Base-by-base conservation (phyloP, 2,888 invertebrate genomes). In the Meghimatium bilineatum region DNA sequence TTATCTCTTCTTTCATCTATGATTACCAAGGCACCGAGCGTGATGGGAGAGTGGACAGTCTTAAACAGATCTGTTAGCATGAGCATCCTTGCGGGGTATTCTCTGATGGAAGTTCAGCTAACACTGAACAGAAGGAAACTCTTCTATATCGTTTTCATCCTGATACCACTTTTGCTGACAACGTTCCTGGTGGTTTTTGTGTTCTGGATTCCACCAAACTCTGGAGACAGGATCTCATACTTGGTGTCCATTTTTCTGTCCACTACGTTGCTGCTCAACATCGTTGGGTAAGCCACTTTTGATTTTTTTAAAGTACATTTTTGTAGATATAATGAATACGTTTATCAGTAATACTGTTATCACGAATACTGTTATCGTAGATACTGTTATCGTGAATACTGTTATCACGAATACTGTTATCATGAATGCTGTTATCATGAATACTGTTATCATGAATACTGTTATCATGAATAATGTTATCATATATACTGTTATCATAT, bases 41-140 rank as follows among this genome's bases (percentile, higher is more conserved):
- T 69, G 32, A 56, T 23, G n/a, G 71, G 71, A 38, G 71, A 71
- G n/a, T 71, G 71, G 71, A 38, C 23, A 23, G 71, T 71, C 38
- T 38, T 23, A 26, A 26, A 38, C 1, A 71, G 38, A 26, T 38
- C 6, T 36, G 36, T 71, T 5, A 71, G 5, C 38, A 71, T 71
- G 71, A 38, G 38, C 12, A 12, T 23, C 71, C 38, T 71, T 5
- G 71, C 38, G 0, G 71, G 71, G 5, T 71, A 38, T 23, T 38
- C 38, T 38, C 12, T 71, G 71, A n/a, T 38, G 38, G 71, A 71
- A 2, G 23, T 71, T 26, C 38, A n/a, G 10, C 38, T 71, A 10
- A 36, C 26, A 0, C 71, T 71, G 5, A 36, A 38, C 38, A 20
- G 71, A 26, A 6, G 38, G 10, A 20, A 38, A n/a, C 38, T 71